Evolutionary conservation across 2,113 vertebrate genomes (phyloP).

Genomic region (Zosterops hypoxanthus): DNA sequence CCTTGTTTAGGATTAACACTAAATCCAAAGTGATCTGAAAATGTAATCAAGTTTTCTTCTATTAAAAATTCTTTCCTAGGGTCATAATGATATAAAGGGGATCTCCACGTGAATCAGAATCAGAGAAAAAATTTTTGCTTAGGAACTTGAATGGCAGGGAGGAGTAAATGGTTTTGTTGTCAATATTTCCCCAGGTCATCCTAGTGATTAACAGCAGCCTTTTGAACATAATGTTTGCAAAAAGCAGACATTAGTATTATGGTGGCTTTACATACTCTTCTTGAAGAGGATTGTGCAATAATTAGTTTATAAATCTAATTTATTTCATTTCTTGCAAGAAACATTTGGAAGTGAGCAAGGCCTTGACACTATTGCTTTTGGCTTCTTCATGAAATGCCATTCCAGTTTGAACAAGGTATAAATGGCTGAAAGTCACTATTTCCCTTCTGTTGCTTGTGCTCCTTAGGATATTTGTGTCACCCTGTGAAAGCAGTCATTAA

Average conservation of each 20-base stretch:
- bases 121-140: not conserved
- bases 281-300: not conserved
- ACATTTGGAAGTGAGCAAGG: not conserved
- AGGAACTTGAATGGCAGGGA: not conserved
- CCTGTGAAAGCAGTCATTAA: not conserved
- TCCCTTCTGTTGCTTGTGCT: not conserved
- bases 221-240: not conserved
- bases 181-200: not conserved
- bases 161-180: not conserved
- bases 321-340: not conserved
- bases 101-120: not conserved
- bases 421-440: slow-evolving; percentile 1
- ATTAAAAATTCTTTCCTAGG: not conserved
- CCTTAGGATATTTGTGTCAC: not conserved
- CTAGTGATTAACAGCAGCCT: not conserved
- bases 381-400: slow-evolving; percentile 6
- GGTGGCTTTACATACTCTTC: not conserved
- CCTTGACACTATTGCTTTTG: slow-evolving; percentile 11
- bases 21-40: not conserved
- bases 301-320: not conserved
- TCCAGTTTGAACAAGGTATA: not conserved
- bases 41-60: not conserved
- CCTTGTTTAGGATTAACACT: slow-evolving; percentile 1
- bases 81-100: not conserved
- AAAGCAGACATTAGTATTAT: not conserved